phyloP scores from a whole-genome alignment of 2,113 vertebrate species.

The Passer montanus region DNA sequence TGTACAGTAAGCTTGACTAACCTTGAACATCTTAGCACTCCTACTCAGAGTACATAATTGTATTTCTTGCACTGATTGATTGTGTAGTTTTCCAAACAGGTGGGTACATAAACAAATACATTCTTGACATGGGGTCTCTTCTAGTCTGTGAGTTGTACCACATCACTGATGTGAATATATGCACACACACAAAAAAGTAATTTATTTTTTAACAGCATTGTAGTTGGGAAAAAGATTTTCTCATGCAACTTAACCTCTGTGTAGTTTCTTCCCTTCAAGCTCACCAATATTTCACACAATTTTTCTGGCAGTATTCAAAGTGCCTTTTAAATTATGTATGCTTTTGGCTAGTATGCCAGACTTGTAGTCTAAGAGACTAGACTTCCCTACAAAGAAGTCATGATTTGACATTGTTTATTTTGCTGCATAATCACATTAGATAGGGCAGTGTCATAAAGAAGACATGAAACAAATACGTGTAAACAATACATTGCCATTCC shows the following conservation, averaged over 20 bases:
- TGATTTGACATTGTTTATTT: conserved; percentile 32
- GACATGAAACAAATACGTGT: background rate
- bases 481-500: background rate
- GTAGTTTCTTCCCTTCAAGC: background rate
- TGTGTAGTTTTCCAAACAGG: background rate
- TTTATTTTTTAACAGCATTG: background rate
- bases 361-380: conserved; percentile 22
- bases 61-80: background rate
- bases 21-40: background rate
- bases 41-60: background rate
- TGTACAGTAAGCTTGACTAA: background rate
- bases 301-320: conserved; percentile 25
- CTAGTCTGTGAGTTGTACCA: background rate
- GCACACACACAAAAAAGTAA: background rate
- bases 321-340: conserved; percentile 52
- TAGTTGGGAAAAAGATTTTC: background rate
- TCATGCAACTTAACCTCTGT: background rate
- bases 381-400: background rate
- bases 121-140: background rate
- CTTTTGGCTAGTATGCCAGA: conserved; percentile 32
- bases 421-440: conserved; percentile 17
- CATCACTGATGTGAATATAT: background rate
- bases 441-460: background rate
- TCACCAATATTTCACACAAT: background rate
- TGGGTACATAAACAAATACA: background rate